Evolutionary conservation across 2,113 vertebrate species (phyloP).

Genomic region (Anarrhichthys ocellatus): DNA sequence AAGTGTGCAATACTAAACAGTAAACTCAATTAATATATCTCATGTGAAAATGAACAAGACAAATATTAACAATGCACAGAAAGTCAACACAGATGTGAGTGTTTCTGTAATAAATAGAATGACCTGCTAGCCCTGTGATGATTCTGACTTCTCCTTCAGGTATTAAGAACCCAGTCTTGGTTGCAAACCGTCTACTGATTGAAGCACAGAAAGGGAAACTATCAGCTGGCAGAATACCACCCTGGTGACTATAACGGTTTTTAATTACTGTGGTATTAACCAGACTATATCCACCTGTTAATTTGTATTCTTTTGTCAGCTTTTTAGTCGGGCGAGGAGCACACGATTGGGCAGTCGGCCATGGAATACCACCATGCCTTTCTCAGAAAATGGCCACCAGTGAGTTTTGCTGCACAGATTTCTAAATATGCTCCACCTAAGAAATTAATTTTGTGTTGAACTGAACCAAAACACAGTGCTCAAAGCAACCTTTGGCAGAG

Average conservation of each 20-base stretch:
- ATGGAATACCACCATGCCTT: slow-evolving; percentile 95
- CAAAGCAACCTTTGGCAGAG: not conserved
- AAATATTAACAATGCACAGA: not conserved
- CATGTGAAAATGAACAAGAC: not conserved
- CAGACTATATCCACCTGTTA: not conserved
- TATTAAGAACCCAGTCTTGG: slow-evolving; percentile 97
- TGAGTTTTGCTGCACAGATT: slow-evolving; percentile 82
- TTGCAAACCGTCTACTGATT: slow-evolving; percentile 94
- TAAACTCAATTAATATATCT: not conserved
- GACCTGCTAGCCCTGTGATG: slow-evolving; percentile 11
- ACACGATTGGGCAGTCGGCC: slow-evolving; percentile 95
- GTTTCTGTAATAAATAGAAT: slow-evolving; percentile 19
- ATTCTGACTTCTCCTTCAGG: slow-evolving; percentile 79
- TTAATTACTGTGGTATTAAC: slow-evolving; percentile 9
- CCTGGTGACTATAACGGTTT: slow-evolving; percentile 88
- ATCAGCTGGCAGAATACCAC: slow-evolving; percentile 97
- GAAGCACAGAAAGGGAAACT: slow-evolving; percentile 99
- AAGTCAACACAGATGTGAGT: not conserved
- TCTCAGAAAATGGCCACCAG: slow-evolving; percentile 98
- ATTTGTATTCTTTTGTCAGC: slow-evolving; percentile 77
- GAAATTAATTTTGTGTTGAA: not conserved
- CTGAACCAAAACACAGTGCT: slow-evolving; percentile 4
- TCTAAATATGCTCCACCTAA: not conserved
- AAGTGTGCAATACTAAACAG: not conserved
- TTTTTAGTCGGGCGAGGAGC: slow-evolving; percentile 98